A percentile compares a stretch with the other conserved stretches of the same genome.
Evolutionary conservation across 2,797 vertebrate species (phyloP).

Genomic region (Brachymystax lenok): DNA sequence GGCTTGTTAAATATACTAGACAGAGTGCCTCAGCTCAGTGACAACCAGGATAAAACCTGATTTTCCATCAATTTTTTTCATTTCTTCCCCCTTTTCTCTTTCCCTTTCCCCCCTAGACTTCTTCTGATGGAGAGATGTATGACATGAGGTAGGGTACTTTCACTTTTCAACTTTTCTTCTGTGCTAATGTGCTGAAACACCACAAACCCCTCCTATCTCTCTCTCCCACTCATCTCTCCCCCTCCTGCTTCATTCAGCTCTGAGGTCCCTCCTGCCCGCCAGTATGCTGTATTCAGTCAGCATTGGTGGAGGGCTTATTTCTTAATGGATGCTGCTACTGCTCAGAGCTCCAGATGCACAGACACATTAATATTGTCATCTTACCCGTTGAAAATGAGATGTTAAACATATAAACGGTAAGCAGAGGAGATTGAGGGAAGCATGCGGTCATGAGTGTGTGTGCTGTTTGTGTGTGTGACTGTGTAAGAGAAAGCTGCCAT

Average conservation of each 20-base stretch:
- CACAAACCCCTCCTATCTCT: conserved; percentile 10
- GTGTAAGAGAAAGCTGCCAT: neutral
- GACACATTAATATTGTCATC: conserved; percentile 65
- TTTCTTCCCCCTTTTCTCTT: conserved; percentile 78
- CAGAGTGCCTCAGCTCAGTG: neutral
- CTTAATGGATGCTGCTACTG: conserved; percentile 60
- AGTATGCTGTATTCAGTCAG: conserved; percentile 51
- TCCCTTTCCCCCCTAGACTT: conserved; percentile 77
- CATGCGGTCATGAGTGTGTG: neutral
- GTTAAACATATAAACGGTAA: conserved; percentile 76
- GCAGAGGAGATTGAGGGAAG: conserved; percentile 20
- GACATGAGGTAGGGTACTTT: conserved; percentile 88
- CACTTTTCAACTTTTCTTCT: conserved; percentile 60
- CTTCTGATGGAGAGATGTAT: conserved; percentile 84
- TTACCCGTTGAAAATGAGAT: conserved; percentile 73
- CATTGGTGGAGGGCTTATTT: conserved; percentile 63
- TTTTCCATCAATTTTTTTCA: conserved; percentile 43
- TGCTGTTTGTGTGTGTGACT: no score
- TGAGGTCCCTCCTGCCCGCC: conserved; percentile 16
- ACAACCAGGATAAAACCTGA: neutral
- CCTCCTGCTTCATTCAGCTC: conserved; percentile 37
- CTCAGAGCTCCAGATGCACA: conserved; percentile 56
- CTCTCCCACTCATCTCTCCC: conserved; percentile 5
- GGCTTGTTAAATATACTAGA: neutral
- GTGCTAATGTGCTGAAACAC: neutral